These are phyloP conservation scores for Sciurus vulgaris DNA, from an alignment of 2,797 vertebrate genomes.

Conservation along the genomic window DNA sequence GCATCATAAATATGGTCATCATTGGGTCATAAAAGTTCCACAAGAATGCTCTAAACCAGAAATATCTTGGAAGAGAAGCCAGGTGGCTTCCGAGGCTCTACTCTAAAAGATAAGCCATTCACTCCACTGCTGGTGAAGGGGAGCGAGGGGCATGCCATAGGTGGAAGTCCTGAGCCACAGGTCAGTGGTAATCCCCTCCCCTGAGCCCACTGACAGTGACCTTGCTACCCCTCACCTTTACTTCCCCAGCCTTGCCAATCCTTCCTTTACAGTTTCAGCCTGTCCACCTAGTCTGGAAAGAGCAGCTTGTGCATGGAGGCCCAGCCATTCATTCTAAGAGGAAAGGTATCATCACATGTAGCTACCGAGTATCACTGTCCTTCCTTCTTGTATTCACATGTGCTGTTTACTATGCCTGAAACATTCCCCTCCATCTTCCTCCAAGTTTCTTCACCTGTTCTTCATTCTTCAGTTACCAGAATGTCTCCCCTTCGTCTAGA, in stretches of 20 bases:
- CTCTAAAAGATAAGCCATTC: background rate
- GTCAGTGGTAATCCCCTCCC: background rate
- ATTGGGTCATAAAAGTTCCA: background rate
- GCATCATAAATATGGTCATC: background rate
- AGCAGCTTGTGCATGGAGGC: background rate
- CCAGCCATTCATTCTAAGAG: background rate
- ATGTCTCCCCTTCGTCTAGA: background rate
- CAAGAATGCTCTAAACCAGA: background rate
- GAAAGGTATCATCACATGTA: background rate
- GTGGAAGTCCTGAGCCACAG: background rate
- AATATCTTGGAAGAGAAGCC: background rate
- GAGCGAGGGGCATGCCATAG: fast-evolving
- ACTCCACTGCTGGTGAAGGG: background rate
- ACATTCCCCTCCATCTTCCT: background rate
- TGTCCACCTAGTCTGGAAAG: background rate
- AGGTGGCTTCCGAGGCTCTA: background rate
- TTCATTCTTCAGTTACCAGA: background rate
- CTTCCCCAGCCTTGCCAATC: background rate
- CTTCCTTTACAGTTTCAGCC: background rate
- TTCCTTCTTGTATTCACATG: background rate
- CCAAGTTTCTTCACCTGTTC: background rate
- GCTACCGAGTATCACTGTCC: background rate
- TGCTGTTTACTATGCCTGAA: background rate
- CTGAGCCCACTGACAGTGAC: fast-evolving
- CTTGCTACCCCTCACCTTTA: background rate